phyloP scores from a whole-genome alignment of 2,113 vertebrate genomes.

The Pygoscelis antarcticus region DNA sequence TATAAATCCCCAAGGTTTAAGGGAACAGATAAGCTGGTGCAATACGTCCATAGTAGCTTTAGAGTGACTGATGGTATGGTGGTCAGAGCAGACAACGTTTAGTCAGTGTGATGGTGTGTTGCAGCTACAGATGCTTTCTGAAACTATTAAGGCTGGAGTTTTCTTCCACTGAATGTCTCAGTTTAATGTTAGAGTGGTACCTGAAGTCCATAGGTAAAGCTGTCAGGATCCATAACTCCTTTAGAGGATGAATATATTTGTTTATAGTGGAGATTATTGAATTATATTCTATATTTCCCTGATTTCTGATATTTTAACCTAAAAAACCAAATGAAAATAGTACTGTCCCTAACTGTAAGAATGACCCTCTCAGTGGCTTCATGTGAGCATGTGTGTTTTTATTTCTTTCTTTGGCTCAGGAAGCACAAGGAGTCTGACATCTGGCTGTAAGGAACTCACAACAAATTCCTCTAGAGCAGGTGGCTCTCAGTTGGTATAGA shows the following conservation, averaged over 20 bases:
- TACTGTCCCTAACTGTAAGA: neutral
- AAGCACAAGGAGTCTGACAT: neutral
- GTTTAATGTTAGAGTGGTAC: neutral
- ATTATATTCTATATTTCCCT: neutral
- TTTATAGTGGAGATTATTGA: neutral
- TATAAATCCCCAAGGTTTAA: slow-evolving; percentile 32
- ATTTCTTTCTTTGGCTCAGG: neutral
- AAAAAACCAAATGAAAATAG: neutral
- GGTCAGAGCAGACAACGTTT: neutral
- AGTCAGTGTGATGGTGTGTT: neutral
- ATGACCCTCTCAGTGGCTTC: neutral
- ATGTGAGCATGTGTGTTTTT: neutral
- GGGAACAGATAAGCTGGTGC: neutral
- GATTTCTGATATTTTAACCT: neutral
- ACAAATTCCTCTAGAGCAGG: neutral
- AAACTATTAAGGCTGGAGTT: neutral
- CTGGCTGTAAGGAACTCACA: neutral
- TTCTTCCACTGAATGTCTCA: neutral
- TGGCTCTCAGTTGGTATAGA: neutral
- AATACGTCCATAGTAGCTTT: neutral
- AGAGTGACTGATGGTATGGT: neutral
- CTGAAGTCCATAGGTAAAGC: neutral
- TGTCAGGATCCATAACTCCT: neutral
- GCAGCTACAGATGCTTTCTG: neutral
- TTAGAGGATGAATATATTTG: neutral